phyloP scores from a whole-genome alignment of 2,797 vertebrate species.

The Acrossocheilus wenchowensis region DNA sequence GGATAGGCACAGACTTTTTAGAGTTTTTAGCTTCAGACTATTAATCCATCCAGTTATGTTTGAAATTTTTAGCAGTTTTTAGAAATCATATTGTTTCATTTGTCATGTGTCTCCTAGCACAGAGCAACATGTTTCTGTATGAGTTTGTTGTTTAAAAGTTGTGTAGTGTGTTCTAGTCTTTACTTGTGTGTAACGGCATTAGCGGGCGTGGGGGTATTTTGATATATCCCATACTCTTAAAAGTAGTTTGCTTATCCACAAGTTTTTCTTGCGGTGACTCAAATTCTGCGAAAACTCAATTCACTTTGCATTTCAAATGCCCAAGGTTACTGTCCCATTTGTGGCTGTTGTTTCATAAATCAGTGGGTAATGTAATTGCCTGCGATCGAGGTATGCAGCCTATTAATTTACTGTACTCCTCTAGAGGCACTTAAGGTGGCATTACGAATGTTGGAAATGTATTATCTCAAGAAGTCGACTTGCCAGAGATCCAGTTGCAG shows the following conservation, averaged over 20 bases:
- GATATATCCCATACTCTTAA: background rate
- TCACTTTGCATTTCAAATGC: slow-evolving; percentile 43
- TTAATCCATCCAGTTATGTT: background rate
- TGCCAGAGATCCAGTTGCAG: slow-evolving; percentile 49
- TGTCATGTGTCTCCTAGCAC: background rate
- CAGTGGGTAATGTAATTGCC: slow-evolving; percentile 77
- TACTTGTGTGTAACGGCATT: background rate
- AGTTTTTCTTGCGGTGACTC: background rate
- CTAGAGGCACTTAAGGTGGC: slow-evolving; percentile 74
- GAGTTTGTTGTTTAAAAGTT: background rate
- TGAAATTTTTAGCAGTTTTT: background rate
- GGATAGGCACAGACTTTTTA: background rate
- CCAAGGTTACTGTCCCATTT: slow-evolving; percentile 70
- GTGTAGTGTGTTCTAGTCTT: background rate
- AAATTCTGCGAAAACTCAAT: slow-evolving; percentile 27
- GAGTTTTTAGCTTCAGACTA: background rate
- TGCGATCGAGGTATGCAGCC: slow-evolving; percentile 72
- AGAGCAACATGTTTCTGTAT: background rate
- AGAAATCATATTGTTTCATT: background rate
- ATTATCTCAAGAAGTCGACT: slow-evolving; percentile 74
- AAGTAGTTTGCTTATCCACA: background rate
- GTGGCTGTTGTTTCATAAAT: slow-evolving; percentile 76
- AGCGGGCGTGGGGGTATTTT: background rate
- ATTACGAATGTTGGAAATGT: slow-evolving; percentile 75
- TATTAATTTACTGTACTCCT: slow-evolving; percentile 74